Evolutionary conservation across 1,140 invertebrate species (phyloP), one percentile per base, ranked within the genome.

Genomic region (Drosophila obscura): DNA sequence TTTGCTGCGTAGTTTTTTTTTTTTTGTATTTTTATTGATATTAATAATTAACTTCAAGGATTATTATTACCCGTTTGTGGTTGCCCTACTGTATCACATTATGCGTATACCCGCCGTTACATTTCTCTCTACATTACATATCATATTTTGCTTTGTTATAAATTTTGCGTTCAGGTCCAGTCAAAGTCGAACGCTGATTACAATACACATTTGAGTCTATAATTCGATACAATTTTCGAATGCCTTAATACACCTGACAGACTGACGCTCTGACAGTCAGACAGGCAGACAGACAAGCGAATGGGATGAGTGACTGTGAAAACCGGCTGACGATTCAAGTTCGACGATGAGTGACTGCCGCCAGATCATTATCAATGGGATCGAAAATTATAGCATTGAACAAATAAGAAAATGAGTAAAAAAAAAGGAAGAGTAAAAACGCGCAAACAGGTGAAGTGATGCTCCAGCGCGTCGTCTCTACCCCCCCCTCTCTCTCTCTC

Each of bases 171-270:
- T 46, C 43, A 24, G 22, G 24, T 66, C 41, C 51, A 65, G 45
- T 66, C 51, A 43, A 55, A 31, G 31, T 31, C 31, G 31, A 31
- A 31, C 31, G 53, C 53, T 53, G 59, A 74, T 73, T 64, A 58
- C 60, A 73, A 45, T 73, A 59, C 55, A 11, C 31, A 31, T 53
- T 64, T n/a, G 50, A 31, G 31, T 28, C 22, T 58, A 74, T 75
- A 75, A 67, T 67, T 75, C 62, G 55, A 77, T 77, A 77, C 65
- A 56, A 77, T 77, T 77, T 77, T 64, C 49, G 74, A 77, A 77
- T 77, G 73, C 73, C 59, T 69, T 49, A 76, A 77, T 59, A 77
- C 74, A 77, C 74, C 73, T 77, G 73, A 64, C 59, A 45, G 49
- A 26, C 52, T 19, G 55, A 7, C 16, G 26, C 52, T 24, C 49